These are phyloP conservation scores for Agrilus biguttatus DNA, from an alignment of 2,888 invertebrate species.

Conservation along the genomic window DNA sequence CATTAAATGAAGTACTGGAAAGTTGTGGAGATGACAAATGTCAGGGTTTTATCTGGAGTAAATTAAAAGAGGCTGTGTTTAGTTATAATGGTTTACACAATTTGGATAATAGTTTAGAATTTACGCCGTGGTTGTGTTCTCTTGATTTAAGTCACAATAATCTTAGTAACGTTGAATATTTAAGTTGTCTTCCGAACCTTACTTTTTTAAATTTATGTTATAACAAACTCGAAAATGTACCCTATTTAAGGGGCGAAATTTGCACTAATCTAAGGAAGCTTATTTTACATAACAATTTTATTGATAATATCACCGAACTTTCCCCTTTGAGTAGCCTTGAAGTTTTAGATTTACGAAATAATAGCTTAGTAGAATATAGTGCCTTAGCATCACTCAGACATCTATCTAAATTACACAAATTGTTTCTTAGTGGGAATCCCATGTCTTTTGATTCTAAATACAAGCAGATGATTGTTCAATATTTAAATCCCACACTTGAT, in stretches of 20 bases:
- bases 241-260: constrained; percentile 39
- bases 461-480: constrained; percentile 36
- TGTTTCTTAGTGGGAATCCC: constrained; percentile 48
- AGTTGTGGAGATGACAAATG: constrained; percentile 45
- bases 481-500: constrained; percentile 38
- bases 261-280: constrained; percentile 33
- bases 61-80: constrained; percentile 40
- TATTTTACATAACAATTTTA: constrained; percentile 47
- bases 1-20: constrained; percentile 33
- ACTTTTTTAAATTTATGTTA: constrained; percentile 47
- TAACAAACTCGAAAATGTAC: constrained; percentile 42
- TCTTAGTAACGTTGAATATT: constrained; percentile 36
- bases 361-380: constrained; percentile 46
- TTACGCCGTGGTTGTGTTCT: constrained; percentile 43
- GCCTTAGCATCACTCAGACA: constrained; percentile 38
- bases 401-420: constrained; percentile 36
- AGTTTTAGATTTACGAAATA: constrained; percentile 47
- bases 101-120: constrained; percentile 42
- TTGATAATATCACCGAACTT: constrained; percentile 43
- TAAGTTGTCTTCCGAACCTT: constrained; percentile 44
- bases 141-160: constrained; percentile 51
- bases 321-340: constrained; percentile 37
- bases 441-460: constrained; percentile 45
- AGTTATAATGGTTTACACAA: constrained; percentile 39
- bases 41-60: constrained; percentile 44